Evolutionary conservation across 2,113 vertebrate species (phyloP).

Genomic region (Urocynchramus pylzowi): DNA sequence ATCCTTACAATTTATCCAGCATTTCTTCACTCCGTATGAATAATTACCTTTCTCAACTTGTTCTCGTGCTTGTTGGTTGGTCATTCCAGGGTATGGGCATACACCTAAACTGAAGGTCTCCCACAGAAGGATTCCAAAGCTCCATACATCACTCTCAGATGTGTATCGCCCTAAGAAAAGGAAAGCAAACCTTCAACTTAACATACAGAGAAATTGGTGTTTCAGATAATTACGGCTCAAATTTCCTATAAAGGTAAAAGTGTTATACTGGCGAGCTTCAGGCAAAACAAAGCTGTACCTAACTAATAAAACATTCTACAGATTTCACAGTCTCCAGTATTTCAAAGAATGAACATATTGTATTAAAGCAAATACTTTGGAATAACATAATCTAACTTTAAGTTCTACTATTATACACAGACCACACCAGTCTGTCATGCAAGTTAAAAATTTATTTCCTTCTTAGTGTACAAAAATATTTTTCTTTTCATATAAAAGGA

Average conservation of each 20-base stretch:
- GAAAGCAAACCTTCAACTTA: neutral
- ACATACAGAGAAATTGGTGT: neutral
- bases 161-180: conserved; percentile 88
- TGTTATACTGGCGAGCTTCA: neutral
- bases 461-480: neutral
- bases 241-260: neutral
- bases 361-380: neutral
- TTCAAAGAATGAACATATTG: neutral
- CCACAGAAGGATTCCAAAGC: conserved; percentile 95
- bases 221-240: neutral
- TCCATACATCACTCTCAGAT: conserved; percentile 97
- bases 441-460: neutral
- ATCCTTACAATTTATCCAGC: neutral
- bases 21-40: neutral
- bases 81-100: conserved; percentile 97
- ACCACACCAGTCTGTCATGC: neutral
- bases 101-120: conserved; percentile 96
- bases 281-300: neutral
- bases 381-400: neutral
- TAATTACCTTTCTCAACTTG: conserved; percentile 93
- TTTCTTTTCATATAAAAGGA: neutral
- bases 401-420: neutral
- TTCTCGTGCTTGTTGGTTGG: conserved; percentile 95
- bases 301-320: neutral
- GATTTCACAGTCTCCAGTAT: neutral